phyloP scores from a whole-genome alignment of 2,888 invertebrate species.

The Heteropelma amictum region DNA sequence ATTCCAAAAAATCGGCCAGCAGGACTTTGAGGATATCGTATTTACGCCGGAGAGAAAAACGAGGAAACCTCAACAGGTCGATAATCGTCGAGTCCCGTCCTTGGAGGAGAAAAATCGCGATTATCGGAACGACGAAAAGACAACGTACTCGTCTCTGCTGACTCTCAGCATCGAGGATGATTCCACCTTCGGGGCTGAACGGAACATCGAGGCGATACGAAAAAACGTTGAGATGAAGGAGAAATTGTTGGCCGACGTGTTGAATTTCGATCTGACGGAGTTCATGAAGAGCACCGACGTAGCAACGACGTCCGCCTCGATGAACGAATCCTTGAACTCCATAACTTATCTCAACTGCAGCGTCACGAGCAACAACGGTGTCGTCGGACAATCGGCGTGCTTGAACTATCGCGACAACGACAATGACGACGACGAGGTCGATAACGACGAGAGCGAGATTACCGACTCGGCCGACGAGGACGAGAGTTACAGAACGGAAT shows the following conservation, averaged over 20 bases:
- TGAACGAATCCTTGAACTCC: conserved; percentile 60
- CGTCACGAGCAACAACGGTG: conserved; percentile 36
- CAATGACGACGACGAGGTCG: neutral
- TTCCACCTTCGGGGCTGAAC: conserved; percentile 61
- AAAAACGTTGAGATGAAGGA: conserved; percentile 88
- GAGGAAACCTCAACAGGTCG: conserved; percentile 66
- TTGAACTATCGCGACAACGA: conserved; percentile 22
- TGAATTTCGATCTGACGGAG: conserved; percentile 81
- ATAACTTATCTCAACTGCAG: conserved; percentile 62
- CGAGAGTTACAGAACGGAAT: conserved; percentile 72
- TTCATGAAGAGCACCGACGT: conserved; percentile 69
- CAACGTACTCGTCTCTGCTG: conserved; percentile 66
- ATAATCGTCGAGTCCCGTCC: too few relatives aligned
- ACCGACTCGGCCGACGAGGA: conserved; percentile 63
- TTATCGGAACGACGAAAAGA: too few relatives aligned
- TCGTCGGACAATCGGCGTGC: neutral
- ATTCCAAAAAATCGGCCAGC: conserved; percentile 85
- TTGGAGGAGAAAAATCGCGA: too few relatives aligned
- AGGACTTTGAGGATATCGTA: conserved; percentile 85
- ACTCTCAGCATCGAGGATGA: conserved; percentile 68
- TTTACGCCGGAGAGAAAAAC: conserved; percentile 81
- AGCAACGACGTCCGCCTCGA: conserved; percentile 55
- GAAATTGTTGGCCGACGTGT: conserved; percentile 84
- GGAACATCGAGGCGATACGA: conserved; percentile 81
- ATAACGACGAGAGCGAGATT: neutral